Percentiles rank a stretch among this genome's conserved stretches.
These are phyloP conservation scores for Acrobasis repandana DNA, from an alignment of 2,888 invertebrate genomes.

Conservation along the genomic window DNA sequence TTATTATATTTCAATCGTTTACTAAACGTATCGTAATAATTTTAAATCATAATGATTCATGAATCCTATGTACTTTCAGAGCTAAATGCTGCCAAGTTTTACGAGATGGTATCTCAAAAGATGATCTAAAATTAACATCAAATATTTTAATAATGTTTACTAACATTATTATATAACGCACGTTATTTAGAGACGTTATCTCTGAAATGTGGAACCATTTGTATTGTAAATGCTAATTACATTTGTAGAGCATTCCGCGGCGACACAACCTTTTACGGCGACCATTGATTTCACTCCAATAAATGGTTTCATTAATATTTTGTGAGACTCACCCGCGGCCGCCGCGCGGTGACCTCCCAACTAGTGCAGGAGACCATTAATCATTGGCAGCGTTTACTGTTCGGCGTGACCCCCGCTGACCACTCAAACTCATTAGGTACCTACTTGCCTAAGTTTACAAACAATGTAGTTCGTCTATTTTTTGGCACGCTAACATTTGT, in stretches of 20 bases:
- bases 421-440: conserved; percentile 4
- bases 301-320: neutral
- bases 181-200: neutral
- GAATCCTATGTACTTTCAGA: neutral
- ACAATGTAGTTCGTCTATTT: neutral
- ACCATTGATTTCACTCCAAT: conserved; percentile 1
- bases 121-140: neutral
- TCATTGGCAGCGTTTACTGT: neutral
- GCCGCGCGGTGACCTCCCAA: neutral
- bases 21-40: too few species aligned
- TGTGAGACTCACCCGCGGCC: neutral
- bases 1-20: too few species aligned
- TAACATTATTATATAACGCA: conserved; percentile 2
- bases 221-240: conserved; percentile 8
- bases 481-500: conserved; percentile 7
- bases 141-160: neutral
- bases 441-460: neutral
- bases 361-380: neutral
- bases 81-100: neutral
- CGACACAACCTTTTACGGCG: neutral
- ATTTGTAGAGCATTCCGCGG: neutral
- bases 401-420: conserved; percentile 12
- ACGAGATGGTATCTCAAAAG: neutral
- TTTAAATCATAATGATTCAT: neutral
- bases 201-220: neutral